phyloP scores from a whole-genome alignment of 1,140 invertebrate genomes.

The Cotesia glomerata region DNA sequence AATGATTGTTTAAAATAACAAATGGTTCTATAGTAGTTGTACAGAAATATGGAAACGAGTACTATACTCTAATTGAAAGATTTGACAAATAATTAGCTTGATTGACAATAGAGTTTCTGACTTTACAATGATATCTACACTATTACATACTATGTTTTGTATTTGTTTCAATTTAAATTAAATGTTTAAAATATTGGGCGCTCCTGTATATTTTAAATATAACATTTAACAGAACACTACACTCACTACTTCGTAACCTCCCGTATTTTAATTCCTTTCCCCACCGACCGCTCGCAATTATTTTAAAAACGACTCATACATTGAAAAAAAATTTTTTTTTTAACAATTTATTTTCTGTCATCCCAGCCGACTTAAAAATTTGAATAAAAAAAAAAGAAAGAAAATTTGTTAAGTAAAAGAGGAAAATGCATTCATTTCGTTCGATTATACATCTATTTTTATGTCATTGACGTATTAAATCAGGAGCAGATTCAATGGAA shows the following conservation, averaged over 20 bases:
- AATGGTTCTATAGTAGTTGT: too few relatives aligned
- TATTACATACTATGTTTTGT: too few relatives aligned
- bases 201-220: background rate
- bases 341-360: conserved; percentile 12
- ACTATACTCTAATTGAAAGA: conserved; percentile 5
- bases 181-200: background rate
- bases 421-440: too few relatives aligned
- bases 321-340: background rate
- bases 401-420: too few relatives aligned
- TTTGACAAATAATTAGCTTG: conserved; percentile 23
- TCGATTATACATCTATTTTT: too few relatives aligned
- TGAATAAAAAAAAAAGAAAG: background rate
- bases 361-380: background rate
- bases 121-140: too few relatives aligned
- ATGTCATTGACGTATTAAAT: too few relatives aligned
- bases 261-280: background rate
- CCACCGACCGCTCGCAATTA: conserved; percentile 10
- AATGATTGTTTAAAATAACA: too few relatives aligned
- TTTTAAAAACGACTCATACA: background rate
- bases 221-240: background rate
- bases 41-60: background rate
- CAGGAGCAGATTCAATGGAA: background rate
- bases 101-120: background rate
- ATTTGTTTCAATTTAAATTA: too few relatives aligned
- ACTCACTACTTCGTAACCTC: background rate